These are phyloP conservation scores for Elmis aenea DNA, from an alignment of 2,888 invertebrate species.

Conservation along the genomic window DNA sequence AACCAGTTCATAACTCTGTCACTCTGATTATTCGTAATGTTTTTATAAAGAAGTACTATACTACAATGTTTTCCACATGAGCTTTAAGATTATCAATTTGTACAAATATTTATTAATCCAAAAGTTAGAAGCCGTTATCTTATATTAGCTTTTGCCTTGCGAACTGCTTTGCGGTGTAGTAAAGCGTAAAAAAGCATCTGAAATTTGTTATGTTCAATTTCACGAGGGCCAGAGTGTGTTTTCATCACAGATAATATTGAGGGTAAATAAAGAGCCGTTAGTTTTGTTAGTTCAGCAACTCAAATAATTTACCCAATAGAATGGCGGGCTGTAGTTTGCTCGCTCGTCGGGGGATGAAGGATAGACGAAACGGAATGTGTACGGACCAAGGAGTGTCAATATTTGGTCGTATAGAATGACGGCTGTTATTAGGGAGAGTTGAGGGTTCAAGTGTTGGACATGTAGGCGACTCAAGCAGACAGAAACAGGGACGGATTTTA, in stretches of 20 bases:
- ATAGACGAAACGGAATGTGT: slow-evolving; percentile 29
- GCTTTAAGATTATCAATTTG: too few relatives aligned
- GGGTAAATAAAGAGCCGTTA: slow-evolving; percentile 45
- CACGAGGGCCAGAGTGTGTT: slow-evolving; percentile 46
- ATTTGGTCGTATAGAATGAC: slow-evolving; percentile 45
- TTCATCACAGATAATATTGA: slow-evolving; percentile 48
- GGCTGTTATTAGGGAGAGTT: slow-evolving; percentile 31
- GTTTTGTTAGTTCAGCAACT: slow-evolving; percentile 50
- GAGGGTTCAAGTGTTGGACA: slow-evolving; percentile 4
- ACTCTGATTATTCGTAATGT: too few relatives aligned
- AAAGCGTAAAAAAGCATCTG: too few relatives aligned
- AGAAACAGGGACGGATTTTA: too few relatives aligned
- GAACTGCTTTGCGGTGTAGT: too few relatives aligned
- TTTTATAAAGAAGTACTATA: too few relatives aligned
- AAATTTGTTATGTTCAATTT: too few relatives aligned
- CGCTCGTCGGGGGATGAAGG: slow-evolving; percentile 22
- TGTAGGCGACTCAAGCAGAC: slow-evolving; percentile 2
- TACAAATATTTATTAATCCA: too few relatives aligned
- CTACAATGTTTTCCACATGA: too few relatives aligned
- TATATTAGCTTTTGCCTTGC: too few relatives aligned
- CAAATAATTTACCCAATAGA: slow-evolving; percentile 49
- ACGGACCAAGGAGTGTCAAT: slow-evolving; percentile 45
- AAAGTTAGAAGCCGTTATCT: too few relatives aligned
- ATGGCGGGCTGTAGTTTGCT: slow-evolving; percentile 43
- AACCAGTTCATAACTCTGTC: too few relatives aligned